Evolutionary conservation across 1,140 invertebrate genomes (phyloP).

Genomic region (Zaprionus capensis): DNA sequence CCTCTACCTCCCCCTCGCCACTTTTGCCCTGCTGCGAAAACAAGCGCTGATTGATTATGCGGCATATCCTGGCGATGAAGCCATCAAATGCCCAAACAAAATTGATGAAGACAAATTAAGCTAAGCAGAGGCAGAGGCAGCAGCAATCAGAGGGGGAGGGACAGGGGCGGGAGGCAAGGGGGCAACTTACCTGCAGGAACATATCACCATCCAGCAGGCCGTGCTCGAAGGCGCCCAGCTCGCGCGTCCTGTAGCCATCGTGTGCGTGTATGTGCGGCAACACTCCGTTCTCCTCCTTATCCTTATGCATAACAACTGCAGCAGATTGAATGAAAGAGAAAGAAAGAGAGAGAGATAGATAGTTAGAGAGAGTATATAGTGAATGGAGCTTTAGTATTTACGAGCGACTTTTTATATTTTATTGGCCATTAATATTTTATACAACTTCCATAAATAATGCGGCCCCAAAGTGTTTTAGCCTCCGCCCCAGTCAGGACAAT

Average conservation of each 20-base stretch:
- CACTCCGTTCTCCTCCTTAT: conserved; percentile 91
- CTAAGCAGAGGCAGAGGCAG: neutral
- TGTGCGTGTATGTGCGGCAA: conserved; percentile 86
- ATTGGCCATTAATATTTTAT: conserved; percentile 76
- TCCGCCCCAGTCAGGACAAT: conserved; percentile 2
- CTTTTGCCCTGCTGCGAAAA: conserved; percentile 19
- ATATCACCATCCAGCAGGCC: conserved; percentile 96
- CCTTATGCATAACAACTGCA: conserved; percentile 96
- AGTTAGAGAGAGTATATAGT: neutral
- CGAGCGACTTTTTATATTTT: conserved; percentile 63
- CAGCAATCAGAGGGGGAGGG: conserved; percentile 3
- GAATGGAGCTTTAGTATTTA: conserved; percentile 51
- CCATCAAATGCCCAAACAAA: conserved; percentile 71
- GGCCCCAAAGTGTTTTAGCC: conserved; percentile 62
- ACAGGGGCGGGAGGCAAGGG: neutral
- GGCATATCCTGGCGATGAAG: conserved; percentile 56
- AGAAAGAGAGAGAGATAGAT: conserved; percentile 9
- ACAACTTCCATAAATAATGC: conserved; percentile 67
- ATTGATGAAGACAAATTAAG: conserved; percentile 76
- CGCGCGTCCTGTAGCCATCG: conserved; percentile 88
- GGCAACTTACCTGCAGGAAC: conserved; percentile 93
- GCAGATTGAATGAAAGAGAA: conserved; percentile 66
- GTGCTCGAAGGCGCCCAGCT: conserved; percentile 94
- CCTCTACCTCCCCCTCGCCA: neutral
- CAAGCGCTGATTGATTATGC: conserved; percentile 73